phyloP scores from a whole-genome alignment of 2,113 vertebrate genomes.

The Centropus unirufus region DNA sequence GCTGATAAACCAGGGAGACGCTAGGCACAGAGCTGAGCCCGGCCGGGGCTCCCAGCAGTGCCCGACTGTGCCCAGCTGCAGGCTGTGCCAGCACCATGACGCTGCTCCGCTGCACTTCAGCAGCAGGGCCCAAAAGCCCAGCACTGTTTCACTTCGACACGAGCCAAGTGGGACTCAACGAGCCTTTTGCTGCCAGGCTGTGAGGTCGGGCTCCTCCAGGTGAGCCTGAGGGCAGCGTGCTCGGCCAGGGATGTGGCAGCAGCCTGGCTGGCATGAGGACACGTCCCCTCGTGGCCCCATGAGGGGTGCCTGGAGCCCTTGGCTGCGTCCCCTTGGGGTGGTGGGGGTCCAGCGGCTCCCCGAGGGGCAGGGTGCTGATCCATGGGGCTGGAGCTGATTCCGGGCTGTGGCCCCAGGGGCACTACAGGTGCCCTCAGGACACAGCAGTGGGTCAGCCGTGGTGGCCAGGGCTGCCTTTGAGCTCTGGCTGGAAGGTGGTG shows the following conservation, averaged over 20 bases:
- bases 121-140: not conserved
- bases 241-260: not conserved
- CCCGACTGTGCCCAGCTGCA: not conserved
- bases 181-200: not conserved
- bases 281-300: not conserved
- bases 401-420: not conserved
- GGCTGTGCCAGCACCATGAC: no score
- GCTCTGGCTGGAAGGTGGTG: no score
- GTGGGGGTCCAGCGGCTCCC: not conserved
- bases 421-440: not conserved
- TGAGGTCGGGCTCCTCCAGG: not conserved
- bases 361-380: not conserved
- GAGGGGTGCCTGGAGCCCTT: not conserved
- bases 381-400: not conserved
- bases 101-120: not conserved
- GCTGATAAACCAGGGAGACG: not conserved
- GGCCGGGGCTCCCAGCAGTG: rapidly evolving
- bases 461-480: not conserved
- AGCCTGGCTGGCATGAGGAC: not conserved
- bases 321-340: not conserved
- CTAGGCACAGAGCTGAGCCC: not conserved
- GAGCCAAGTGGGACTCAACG: not conserved
- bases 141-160: rapidly evolving
- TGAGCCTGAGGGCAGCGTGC: not conserved
- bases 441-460: not conserved